These are phyloP conservation scores for Phaethornis superciliosus DNA, from an alignment of 2,113 vertebrate genomes.

Conservation along the genomic window DNA sequence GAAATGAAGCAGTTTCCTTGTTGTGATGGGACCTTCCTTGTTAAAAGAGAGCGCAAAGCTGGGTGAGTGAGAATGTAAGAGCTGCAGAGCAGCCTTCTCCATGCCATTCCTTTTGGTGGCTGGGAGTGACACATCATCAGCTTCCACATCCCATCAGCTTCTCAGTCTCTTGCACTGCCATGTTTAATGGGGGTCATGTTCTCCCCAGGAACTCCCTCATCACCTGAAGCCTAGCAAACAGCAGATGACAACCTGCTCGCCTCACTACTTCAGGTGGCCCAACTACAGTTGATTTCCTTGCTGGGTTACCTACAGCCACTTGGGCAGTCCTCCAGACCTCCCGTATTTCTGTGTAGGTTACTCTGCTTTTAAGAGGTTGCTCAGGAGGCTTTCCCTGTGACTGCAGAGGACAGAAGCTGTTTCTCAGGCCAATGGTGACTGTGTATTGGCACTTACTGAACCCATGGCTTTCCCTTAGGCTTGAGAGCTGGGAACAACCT, in stretches of 20 bases:
- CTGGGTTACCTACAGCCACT: neutral
- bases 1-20: conserved; percentile 64
- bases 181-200: fast-evolving
- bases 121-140: neutral
- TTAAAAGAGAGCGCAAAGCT: neutral
- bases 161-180: neutral
- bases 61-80: neutral
- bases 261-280: neutral
- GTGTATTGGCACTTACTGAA: neutral
- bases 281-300: neutral
- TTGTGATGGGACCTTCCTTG: conserved; percentile 49
- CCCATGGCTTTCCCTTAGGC: neutral
- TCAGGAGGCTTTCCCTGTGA: neutral
- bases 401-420: neutral
- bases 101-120: neutral
- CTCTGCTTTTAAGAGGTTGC: neutral
- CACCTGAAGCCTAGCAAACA: neutral
- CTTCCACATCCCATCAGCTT: neutral
- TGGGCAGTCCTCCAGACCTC: fast-evolving
- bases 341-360: neutral
- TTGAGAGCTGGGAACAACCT: neutral
- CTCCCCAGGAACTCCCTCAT: neutral
- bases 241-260: neutral
- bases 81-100: neutral
- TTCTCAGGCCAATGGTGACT: neutral